phyloP scores from a whole-genome alignment of 1,140 invertebrate genomes.

The Chionoecetes opilio region DNA sequence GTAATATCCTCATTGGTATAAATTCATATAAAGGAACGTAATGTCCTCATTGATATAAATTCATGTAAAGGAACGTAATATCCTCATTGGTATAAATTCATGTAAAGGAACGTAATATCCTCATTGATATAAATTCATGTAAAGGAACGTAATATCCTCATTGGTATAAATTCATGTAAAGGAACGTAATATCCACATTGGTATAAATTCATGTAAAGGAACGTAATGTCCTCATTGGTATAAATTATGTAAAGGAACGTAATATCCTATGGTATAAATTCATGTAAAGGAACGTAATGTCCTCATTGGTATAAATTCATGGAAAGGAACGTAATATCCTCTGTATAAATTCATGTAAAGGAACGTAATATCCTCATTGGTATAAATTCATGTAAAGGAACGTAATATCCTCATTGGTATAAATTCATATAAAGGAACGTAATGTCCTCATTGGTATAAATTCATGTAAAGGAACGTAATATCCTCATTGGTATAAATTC shows the following conservation, averaged over 20 bases:
- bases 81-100: not conserved
- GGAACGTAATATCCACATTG: not conserved
- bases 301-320: not conserved
- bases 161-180: not conserved
- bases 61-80: not conserved
- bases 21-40: not conserved
- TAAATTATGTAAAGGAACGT: not conserved
- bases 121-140: not conserved
- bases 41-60: not conserved
- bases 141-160: not conserved
- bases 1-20: not conserved
- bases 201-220: not conserved
- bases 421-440: not conserved
- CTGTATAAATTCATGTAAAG: not conserved
- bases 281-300: not conserved
- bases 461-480: not conserved
- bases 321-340: not conserved
- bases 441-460: not conserved
- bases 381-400: not conserved
- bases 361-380: not conserved
- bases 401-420: not conserved
- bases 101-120: not conserved
- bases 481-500: not conserved
- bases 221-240: not conserved
- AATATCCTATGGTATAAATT: slow-evolving; percentile 30